phyloP scores from a whole-genome alignment of 2,113 vertebrate genomes.

The Eulacestoma nigropectus region DNA sequence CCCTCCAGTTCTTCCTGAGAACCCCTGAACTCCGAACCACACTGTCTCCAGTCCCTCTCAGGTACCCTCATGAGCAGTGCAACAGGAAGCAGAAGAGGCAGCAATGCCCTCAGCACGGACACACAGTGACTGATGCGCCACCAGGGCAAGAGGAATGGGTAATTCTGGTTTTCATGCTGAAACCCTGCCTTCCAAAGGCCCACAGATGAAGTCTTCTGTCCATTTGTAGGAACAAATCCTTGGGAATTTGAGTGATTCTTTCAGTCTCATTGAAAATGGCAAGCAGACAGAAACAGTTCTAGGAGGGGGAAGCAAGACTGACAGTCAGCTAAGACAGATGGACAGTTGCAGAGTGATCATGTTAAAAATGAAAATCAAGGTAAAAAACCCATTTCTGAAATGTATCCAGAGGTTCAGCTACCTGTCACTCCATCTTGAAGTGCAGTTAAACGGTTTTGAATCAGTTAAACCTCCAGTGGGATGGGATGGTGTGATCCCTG shows the following conservation, averaged over 20 bases:
- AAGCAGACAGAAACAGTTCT: not conserved
- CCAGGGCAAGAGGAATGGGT: not conserved
- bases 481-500: not conserved
- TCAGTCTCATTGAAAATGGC: not conserved
- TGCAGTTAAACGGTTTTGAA: not conserved
- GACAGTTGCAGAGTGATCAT: not conserved
- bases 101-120: not conserved
- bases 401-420: not conserved
- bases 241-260: not conserved
- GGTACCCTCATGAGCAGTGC: not conserved
- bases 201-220: not conserved
- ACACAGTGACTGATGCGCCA: not conserved
- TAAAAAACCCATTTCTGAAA: not conserved
- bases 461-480: not conserved
- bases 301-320: not conserved
- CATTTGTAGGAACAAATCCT: not conserved
- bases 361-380: not conserved
- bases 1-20: not conserved
- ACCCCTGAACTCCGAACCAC: not conserved
- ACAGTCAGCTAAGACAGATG: not conserved
- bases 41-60: not conserved
- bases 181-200: not conserved
- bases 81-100: not conserved
- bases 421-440: not conserved
- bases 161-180: not conserved